Evolutionary conservation across 2,797 vertebrate species (phyloP), one percentile per base, ranked within the genome.

Genomic region (Melanotaenia parkinsoni): DNA sequence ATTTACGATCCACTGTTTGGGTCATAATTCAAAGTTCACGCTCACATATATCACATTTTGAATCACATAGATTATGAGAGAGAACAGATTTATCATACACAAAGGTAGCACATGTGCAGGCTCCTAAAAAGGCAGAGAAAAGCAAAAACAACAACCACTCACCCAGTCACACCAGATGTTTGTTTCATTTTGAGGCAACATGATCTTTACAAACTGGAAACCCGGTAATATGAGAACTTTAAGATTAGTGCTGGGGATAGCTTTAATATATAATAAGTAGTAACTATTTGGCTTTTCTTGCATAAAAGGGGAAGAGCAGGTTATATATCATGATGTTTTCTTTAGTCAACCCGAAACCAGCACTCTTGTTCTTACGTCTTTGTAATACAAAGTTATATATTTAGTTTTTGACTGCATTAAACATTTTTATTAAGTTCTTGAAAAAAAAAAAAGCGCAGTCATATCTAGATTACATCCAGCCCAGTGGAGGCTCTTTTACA

Each of bases 21-120:
- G 92, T 94, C 94, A 94, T 94, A 94, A 94, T 94, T 94, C 92
- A 94, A 94, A 94, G 93, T 94, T 94, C 94, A 94, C 68, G 87
- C 87, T 94, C 93, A 94, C 93, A 94, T 94, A 94, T 93, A 94
- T 94, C 93, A 94, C 92, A 92, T 93, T 91, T 93, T 88, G 92
- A 93, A 94, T 93, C 93, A 94, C 93, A 93, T 94, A 94, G 92
- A 94, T 94, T 94, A 94, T 92, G 92, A 93, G 91, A 83, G 89
- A 66, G 89, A 90, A 92, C 87, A 93, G 92, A 94, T 94, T 94
- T 93, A 94, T 94, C 94, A 94, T 91, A 90, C 86, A 90, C 89
- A 79, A 91, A 93, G 92, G 91, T 93, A 92, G 84, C 89, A 91
- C 91, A 92, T 90, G 92, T 92, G 86, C 89, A 84, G 83, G 63